Evolutionary conservation across 2,888 invertebrate genomes (phyloP), one percentile per base, ranked within the genome.

Genomic region (Mesopsocus fuscifrons): DNA sequence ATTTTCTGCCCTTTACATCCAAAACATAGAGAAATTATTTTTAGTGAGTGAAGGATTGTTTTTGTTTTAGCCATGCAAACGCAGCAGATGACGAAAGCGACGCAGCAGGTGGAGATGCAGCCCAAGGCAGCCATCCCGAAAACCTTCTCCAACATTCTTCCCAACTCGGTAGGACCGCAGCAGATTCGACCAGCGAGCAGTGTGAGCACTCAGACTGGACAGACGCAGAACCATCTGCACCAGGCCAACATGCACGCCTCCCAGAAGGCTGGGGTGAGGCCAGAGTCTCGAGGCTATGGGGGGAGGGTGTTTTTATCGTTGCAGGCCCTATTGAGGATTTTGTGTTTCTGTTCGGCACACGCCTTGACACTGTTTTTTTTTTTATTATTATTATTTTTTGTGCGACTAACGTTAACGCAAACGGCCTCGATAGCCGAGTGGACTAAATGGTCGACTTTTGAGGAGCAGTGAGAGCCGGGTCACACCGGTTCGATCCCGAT

Each of bases 151-250:
- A 70, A 67, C 54, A 76, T 80, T 43, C 55, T 78, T 49, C 78
- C 80, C 59, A 62, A 62, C 61, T 58, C 60, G 6, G n/a, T n/a
- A n/a, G 50, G 58, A 5, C 54, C 61, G 33, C 62, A 64, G 67
- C 71, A 69, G 51, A 74, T 81, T 49, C 67, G 85, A 41, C 83
- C 85, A 0, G 81, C 67, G 3, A 77, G 82, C 51, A 83, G 83
- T 0, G 85, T 87, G 9, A 84, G 85, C 4, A 87, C 87, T 0
- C 87, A 87, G 60, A 87, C 87, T 1, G 60, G 59, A 47, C 64
- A 67, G 45, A 57, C 60, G 50, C 58, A 59, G 41, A 59, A 59
- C 49, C 52, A 60, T 23, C 57, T 61, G 48, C 57, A 59, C 49
- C 59, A 61, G 49, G 54, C 52, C 9, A 46, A 43, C 41, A 43